These are phyloP conservation scores for Pocillopora grandis DNA, from an alignment of 92 coral and sea anemone genomes.

Conservation along the genomic window DNA sequence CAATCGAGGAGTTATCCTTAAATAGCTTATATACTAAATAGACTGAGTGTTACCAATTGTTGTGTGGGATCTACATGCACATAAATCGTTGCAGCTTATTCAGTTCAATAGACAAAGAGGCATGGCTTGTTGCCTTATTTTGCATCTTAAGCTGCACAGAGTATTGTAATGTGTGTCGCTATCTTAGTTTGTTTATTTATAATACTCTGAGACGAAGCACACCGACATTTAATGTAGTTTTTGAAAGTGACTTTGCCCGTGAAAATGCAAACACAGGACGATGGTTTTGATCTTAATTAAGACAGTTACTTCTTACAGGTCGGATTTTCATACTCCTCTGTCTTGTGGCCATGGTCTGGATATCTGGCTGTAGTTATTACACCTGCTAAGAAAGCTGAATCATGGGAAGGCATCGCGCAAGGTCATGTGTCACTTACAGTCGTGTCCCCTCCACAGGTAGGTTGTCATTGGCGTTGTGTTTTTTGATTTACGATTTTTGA, in stretches of 20 bases:
- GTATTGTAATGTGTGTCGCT: slow-evolving; percentile 29
- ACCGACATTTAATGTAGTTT: neutral
- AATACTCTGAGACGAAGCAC: slow-evolving; percentile 33
- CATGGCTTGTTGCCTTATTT: slow-evolving; percentile 19
- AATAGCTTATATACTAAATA: too few relatives aligned
- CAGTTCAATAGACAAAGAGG: neutral
- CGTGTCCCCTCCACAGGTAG: slow-evolving; percentile 92
- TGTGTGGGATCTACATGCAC: neutral
- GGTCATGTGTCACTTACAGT: slow-evolving; percentile 92
- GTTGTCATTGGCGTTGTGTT: neutral
- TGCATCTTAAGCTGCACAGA: slow-evolving; percentile 26
- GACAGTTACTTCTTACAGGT: slow-evolving; percentile 45
- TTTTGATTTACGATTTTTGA: neutral
- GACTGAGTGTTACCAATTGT: too few relatives aligned
- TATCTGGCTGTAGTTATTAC: slow-evolving; percentile 87
- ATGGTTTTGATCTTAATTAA: neutral
- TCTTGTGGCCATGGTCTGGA: slow-evolving; percentile 99
- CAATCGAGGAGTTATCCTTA: too few relatives aligned
- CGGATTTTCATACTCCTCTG: slow-evolving; percentile 79
- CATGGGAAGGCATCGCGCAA: slow-evolving; percentile 96
- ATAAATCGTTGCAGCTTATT: slow-evolving; percentile 12
- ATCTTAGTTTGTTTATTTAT: slow-evolving; percentile 26
- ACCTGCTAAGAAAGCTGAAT: slow-evolving; percentile 67
- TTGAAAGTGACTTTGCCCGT: too few relatives aligned
- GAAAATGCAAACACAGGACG: neutral